Evolutionary conservation across 2,888 invertebrate species (phyloP), one percentile per base, ranked within the genome.

Genomic region (Sussaba pulchella): DNA sequence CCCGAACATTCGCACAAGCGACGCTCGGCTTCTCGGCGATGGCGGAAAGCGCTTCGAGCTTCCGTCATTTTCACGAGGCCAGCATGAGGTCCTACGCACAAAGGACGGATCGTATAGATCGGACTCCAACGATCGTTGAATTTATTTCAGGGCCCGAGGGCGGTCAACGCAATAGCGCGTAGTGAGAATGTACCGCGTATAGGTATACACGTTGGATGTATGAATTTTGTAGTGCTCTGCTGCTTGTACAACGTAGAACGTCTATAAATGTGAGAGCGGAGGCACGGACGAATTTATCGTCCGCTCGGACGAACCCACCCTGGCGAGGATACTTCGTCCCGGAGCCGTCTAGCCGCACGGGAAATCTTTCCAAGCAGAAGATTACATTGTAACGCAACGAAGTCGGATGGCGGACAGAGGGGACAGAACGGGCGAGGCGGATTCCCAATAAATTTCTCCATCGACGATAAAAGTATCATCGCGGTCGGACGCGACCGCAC

Each of bases 381-480:
- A 88, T 88, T 87, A 87, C 87, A 87, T 87, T 88, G 88, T 88
- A 88, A 88, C 88, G 84, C 85, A 83, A 73, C 17, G 24, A 61
- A 54, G 26, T 57, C 57, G 26, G 50, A n/a, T 17, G 54, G 39
- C 39, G 12, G 50, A 17, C 12, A 59, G 45, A 59, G 47, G 59
- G 6, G 14, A 14, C 12, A 26, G 70, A 24, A 52, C 31, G 82
- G 86, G 84, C 82, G 82, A 83, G 84, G 83, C 80, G 84, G 85
- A 85, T 85, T 87, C 82, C 86, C 84, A 87, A 86, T 89, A 89
- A 89, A 90, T 89, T 89, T 88, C 83, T 86, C 84, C 81, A 84
- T 83, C 85, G 74, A 57, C 87, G 85, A 87, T 89, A 89, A 90
- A 90, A 85, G 84, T 87, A 85, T 78, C 81, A 81, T 81, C 82